phyloP scores from a whole-genome alignment of 2,888 invertebrate genomes.

The Erebia palarica region DNA sequence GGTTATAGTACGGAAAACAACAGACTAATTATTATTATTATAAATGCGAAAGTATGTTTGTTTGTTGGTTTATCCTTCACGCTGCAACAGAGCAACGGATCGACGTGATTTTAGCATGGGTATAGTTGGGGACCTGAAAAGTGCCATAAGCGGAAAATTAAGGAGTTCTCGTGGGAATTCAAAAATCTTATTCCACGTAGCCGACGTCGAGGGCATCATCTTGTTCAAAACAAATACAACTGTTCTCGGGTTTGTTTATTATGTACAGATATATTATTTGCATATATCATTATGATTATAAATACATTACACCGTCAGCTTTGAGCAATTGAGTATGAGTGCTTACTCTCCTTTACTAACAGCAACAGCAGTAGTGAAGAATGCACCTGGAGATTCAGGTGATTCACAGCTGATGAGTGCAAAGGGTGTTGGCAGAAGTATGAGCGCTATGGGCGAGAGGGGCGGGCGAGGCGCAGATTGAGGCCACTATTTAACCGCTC shows the following conservation, averaged over 20 bases:
- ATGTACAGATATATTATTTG: neutral
- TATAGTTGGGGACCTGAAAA: no score
- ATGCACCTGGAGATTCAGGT: conserved; percentile 51
- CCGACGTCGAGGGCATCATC: no score
- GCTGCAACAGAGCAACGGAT: no score
- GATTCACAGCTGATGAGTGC: conserved; percentile 75
- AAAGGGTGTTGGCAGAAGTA: conserved; percentile 76
- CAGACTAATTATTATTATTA: no score
- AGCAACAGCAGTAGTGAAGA: conserved; percentile 24
- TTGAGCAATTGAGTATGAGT: neutral
- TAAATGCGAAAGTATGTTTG: no score
- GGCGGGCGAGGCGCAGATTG: conserved; percentile 80
- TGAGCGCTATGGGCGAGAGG: conserved; percentile 78
- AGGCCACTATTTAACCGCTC: conserved; percentile 82
- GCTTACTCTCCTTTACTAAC: neutral
- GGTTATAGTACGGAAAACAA: neutral
- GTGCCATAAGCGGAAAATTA: no score
- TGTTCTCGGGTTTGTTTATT: neutral
- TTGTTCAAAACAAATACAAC: neutral
- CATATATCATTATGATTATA: conserved; percentile 1
- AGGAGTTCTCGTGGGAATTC: no score
- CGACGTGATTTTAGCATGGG: no score
- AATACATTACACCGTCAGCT: neutral
- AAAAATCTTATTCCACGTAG: no score
- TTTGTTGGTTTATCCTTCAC: no score